These are phyloP conservation scores for Datnioides undecimradiatus DNA, from an alignment of 2,113 vertebrate genomes.

Conservation along the genomic window DNA sequence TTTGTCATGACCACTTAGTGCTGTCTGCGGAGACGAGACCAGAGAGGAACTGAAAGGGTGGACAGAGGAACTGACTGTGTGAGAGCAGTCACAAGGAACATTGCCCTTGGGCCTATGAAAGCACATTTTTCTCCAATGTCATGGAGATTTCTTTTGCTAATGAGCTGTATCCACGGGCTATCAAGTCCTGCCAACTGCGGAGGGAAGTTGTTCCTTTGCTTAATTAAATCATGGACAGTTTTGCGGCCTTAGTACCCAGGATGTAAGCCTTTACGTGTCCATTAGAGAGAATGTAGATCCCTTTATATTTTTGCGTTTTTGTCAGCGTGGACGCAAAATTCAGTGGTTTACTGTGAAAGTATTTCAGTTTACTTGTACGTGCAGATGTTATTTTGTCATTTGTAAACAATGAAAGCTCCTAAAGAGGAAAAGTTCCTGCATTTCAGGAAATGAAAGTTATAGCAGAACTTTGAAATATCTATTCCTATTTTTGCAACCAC, in stretches of 20 bases:
- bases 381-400: background rate
- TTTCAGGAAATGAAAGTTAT: background rate
- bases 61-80: conserved; percentile 59
- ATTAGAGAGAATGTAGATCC: conserved; percentile 12
- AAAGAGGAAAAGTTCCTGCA: background rate
- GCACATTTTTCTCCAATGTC: conserved; percentile 66
- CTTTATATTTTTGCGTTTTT: background rate
- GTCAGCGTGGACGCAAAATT: background rate
- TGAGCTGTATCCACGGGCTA: conserved; percentile 44
- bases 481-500: too few species aligned
- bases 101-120: conserved; percentile 47
- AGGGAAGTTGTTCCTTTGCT: conserved; percentile 32
- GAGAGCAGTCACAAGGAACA: conserved; percentile 60
- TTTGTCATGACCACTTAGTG: conserved; percentile 38
- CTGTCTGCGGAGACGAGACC: conserved; percentile 39
- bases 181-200: conserved; percentile 50
- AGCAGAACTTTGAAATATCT: too few species aligned
- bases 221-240: conserved; percentile 51
- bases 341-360: background rate
- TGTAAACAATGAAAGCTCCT: background rate
- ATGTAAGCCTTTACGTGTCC: conserved; percentile 7
- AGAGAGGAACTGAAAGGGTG: conserved; percentile 49
- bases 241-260: conserved; percentile 7
- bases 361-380: background rate
- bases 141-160: conserved; percentile 71